Evolutionary conservation across 2,113 vertebrate species (phyloP), one percentile per base, ranked within the genome.

Genomic region (Herpetotheres cachinnans): DNA sequence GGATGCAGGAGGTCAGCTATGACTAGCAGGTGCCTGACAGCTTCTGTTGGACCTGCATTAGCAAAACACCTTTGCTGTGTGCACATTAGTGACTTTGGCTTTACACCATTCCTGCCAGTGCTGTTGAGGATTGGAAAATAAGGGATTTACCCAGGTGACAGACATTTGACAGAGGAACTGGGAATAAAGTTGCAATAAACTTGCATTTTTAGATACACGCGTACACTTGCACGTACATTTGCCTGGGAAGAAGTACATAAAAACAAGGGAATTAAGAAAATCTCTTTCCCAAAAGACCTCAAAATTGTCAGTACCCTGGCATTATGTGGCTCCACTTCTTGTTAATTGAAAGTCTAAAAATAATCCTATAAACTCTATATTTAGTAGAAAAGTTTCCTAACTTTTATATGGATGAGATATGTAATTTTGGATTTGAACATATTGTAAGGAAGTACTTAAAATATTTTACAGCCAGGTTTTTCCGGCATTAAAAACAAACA

Each of bases 371-470:
- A 94, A 78, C 5, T 22, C 58, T 77, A 36, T 62, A 76, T 72
- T 72, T 67, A 73, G 76, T 20, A 55, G 42, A 50, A 82, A 82
- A 62, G 8, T 58, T 91, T 77, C 58, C 65, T 47, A 52, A n/a
- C n/a, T n/a, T n/a, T n/a, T n/a, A n/a, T n/a, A n/a, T 73, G 54
- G 47, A 42, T 56, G 58, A 77, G 76, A 78, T 49, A 77, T 20
- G 34, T 25, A 62, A 34, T 47, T 82, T 89, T 72, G 36, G 52
- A 85, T 72, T 65, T 46, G 42, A 81, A 62, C 63, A 34, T 77
- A 77, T 22, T 91, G 52, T 72, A 61, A 91, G 79, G 83, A 91
- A 84, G 71, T 38, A 78, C 44, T 93, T 83, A 79, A 90, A 81
- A 72, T 47, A 85, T 77, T 95, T 91, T 52, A 71, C 67, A 91